Evolutionary conservation across 2,888 invertebrate genomes (phyloP), one percentile per base, ranked within the genome.

Genomic region (Pyralis farinalis): DNA sequence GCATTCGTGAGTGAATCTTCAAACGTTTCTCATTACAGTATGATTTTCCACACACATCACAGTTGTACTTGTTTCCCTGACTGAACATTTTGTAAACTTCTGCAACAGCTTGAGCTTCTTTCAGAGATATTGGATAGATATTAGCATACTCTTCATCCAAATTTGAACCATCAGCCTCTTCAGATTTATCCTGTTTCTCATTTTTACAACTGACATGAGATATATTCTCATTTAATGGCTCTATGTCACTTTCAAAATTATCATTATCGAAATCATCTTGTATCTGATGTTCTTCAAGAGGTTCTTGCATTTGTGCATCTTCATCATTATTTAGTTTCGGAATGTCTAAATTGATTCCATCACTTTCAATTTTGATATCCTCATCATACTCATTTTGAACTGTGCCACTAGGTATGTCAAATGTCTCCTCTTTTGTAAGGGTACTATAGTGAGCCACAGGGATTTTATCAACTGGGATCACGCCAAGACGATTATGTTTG

Each of bases 81-180:
- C 70, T 65, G 27, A 68, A 73, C 55, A 68, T 53, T 54, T 79
- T 80, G 33, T 71, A 68, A 1, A 87, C 67, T 40, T 82, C 85
- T 3, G 71, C 53, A 0, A 67, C 87, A 5, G 84, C 85, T 37
- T 68, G 69, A 0, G 85, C 78, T 42, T 88, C 87, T 40, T 71
- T 72, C 6, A 66, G 58, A 0, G 79, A 64, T 44, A 87, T 71
- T 0, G 80, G 75, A 3, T 74, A 56, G 42, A 84, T 58, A n/a
- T 55, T 69, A 1, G 82, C 87, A 61, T 83, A 88, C 44, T 86
- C 84, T 34, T 77, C 73, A 10, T 83, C 71, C 25, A 81, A 60
- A 38, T 63, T 67, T 0, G 69, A 62, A 0, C 80, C 81, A 43
- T 83, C 81, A 0, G 50, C 68, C 30, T 66, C 59, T 27, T 62